Base-by-base conservation (phyloP, 2,888 invertebrate genomes). In the Leptopilina myrica region DNA sequence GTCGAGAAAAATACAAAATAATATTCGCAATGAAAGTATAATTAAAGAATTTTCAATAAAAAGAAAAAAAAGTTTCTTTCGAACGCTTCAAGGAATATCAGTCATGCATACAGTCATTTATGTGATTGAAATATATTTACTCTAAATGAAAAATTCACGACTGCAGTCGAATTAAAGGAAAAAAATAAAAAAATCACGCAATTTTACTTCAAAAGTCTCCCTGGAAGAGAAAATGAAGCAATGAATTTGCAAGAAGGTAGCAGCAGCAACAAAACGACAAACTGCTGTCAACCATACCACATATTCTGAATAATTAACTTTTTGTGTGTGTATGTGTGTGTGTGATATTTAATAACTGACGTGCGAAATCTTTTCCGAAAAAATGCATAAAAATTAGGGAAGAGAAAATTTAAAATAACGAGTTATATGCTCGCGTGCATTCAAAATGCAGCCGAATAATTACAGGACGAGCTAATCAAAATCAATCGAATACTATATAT, bases 381-480 rank as follows among this genome's bases (percentile, higher is more conserved):
- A 82, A 82, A 78, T 81, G 78, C 80, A 82, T 83, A 80, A 79
- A 82, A 82, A 80, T 80, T 82, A 81, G 79, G 81, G 82, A 79
- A 53, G 49, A 49, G 46, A 81, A 82, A 83, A 81, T 83, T 20
- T 81, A 81, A 81, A 82, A 82, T 43, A 43, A 79, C 78, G 77
- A 84, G 84, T 84, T 78, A 78, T 78, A 78, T 56, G 84, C 84
- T 89, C 84, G 90, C 90, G 90, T 90, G 90, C 85, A 87, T 80
- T 88, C 87, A 86, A 86, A 33, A 78, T 85, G 73, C 73, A 82
- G 82, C 81, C 81, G 78, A 82, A 80, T 88, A 89, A 89, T 90
- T 86, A 90, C 86, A 90, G 89, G 87, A 87, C 87, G 84, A 82
- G 83, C 85, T 86, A 87, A 88, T 88, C 88, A 87, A 89, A 89